Percentiles rank a stretch among this genome's conserved stretches.
phyloP scores from a whole-genome alignment of 2,113 vertebrate species.

The Microcebus griseorufus region DNA sequence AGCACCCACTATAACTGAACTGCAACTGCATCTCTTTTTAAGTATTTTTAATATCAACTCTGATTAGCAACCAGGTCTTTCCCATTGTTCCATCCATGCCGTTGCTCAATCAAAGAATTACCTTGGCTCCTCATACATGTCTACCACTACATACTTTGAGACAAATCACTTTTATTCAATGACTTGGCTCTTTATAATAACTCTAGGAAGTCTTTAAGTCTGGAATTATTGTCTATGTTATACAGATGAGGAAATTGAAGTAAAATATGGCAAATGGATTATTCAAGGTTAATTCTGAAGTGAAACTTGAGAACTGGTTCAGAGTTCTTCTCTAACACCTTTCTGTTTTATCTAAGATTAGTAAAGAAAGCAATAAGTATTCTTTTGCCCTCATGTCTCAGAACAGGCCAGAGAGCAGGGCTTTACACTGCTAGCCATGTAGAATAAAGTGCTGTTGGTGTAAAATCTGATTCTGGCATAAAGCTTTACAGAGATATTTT shows the following conservation, averaged over 20 bases:
- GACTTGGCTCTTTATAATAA: background rate
- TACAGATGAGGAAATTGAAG: background rate
- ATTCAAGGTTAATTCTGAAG: background rate
- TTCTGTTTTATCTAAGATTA: background rate
- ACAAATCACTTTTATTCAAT: background rate
- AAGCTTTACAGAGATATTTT: constrained; percentile 62
- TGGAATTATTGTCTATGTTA: constrained; percentile 25
- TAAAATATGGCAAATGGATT: background rate
- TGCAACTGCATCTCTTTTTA: background rate
- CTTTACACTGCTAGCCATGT: background rate
- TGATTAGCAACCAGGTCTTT: background rate
- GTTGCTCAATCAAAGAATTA: background rate
- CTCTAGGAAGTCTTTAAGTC: background rate
- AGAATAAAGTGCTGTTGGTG: constrained; percentile 25
- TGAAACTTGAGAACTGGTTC: background rate
- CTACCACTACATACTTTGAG: background rate
- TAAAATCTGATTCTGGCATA: constrained; percentile 51
- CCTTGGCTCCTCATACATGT: background rate
- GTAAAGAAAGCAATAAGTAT: background rate
- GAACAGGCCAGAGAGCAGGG: constrained; percentile 7
- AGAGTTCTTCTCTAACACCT: background rate
- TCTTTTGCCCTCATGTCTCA: background rate
- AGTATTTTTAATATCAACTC: background rate
- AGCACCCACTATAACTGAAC: background rate
- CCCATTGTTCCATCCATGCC: background rate